Evolutionary conservation across 2,888 invertebrate genomes (phyloP).

Genomic region (Ypsolopha sequella): DNA sequence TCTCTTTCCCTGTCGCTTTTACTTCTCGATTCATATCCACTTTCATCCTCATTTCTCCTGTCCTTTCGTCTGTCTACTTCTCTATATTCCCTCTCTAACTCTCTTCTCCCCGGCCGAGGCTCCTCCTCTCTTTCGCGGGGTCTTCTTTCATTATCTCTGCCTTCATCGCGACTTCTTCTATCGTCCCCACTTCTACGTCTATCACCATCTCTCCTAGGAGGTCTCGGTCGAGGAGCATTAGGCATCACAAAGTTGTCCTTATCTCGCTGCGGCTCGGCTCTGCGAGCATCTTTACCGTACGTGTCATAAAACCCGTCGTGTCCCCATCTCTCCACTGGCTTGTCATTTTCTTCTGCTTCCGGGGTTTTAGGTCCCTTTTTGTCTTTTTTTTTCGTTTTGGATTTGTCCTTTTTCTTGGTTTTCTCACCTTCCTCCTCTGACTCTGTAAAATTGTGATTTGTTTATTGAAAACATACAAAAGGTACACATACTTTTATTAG

Average conservation of each 20-base stretch:
- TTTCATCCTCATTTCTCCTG: constrained; percentile 8
- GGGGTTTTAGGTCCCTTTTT: constrained; percentile 25
- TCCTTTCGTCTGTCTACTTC: neutral
- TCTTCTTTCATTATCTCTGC: neutral
- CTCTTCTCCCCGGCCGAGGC: neutral
- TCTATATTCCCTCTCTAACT: neutral
- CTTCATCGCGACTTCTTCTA: constrained; percentile 4
- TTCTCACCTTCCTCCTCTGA: constrained; percentile 30
- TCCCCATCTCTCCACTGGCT: constrained; percentile 40
- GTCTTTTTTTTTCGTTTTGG: constrained; percentile 28
- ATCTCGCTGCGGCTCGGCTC: constrained; percentile 28
- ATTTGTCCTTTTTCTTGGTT: constrained; percentile 30
- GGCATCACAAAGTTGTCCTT: constrained; percentile 27
- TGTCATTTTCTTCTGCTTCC: constrained; percentile 18
- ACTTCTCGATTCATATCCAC: constrained; percentile 5
- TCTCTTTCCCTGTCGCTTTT: neutral
- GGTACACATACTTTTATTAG: no score
- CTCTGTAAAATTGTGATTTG: constrained; percentile 17
- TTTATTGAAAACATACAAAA: no score
- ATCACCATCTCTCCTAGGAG: neutral
- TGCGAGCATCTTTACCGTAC: constrained; percentile 45
- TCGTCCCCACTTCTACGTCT: constrained; percentile 1
- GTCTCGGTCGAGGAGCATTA: constrained; percentile 10
- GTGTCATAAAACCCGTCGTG: constrained; percentile 60
- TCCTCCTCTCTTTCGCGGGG: neutral